These are phyloP conservation scores for Anguilla rostrata DNA, from an alignment of 2,113 vertebrate genomes.

Conservation along the genomic window DNA sequence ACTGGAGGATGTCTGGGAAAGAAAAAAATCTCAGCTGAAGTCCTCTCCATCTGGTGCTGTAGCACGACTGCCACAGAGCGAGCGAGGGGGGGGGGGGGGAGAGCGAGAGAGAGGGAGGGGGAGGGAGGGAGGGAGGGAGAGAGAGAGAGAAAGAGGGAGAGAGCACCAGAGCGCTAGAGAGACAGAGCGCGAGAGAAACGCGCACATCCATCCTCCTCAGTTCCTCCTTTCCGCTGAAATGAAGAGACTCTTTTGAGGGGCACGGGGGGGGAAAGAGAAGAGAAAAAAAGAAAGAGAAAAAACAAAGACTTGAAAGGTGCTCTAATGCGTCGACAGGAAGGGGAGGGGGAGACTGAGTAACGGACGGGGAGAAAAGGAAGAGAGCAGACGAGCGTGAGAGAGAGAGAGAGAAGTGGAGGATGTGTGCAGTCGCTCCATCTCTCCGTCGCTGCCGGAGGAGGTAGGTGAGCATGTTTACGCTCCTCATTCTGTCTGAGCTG, in stretches of 20 bases:
- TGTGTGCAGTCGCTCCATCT: neutral
- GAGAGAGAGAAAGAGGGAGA: neutral
- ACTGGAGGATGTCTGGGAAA: neutral
- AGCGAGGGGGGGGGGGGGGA: neutral
- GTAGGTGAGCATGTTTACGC: neutral
- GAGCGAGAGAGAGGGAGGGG: neutral
- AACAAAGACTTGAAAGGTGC: neutral
- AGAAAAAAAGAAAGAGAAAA: neutral
- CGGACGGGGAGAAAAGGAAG: neutral
- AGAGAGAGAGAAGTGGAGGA: neutral
- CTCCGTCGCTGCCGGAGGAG: neutral
- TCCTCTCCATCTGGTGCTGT: neutral
- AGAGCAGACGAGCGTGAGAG: neutral
- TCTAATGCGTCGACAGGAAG: neutral
- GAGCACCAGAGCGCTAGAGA: neutral
- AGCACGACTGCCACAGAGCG: neutral
- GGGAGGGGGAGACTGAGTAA: neutral
- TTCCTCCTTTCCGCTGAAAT: neutral
- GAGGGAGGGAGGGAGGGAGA: neutral
- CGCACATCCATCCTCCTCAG: neutral
- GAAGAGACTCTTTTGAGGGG: neutral
- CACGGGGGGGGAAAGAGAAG: neutral
- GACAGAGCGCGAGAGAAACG: neutral
- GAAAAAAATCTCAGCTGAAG: slow-evolving; percentile 1
- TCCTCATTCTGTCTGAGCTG: neutral